Conservation (phyloP, 2,113 vertebrate species). For the Hippocampus guttulatus region DNA sequence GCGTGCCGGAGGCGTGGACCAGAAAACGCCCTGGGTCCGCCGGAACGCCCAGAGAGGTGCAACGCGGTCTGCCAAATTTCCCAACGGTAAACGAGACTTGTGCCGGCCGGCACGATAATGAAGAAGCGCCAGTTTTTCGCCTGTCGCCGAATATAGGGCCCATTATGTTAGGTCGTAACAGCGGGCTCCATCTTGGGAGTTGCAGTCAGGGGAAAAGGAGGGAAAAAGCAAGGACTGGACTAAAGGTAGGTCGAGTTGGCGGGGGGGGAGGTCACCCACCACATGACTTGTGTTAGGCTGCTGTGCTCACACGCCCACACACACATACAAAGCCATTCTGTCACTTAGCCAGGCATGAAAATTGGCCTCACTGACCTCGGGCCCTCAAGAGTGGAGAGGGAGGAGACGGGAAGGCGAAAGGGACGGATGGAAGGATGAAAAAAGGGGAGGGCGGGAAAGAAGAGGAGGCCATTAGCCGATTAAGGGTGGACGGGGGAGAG, state of each 20-base stretch:
- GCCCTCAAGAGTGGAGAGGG: slow-evolving; percentile 46
- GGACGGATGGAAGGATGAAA: slow-evolving; percentile 47
- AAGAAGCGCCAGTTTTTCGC: no score
- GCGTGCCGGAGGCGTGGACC: no score
- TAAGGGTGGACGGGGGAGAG: slow-evolving; percentile 55
- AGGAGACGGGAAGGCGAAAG: slow-evolving; percentile 48
- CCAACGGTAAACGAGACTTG: no score
- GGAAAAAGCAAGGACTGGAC: slow-evolving; percentile 27
- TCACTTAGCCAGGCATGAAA: slow-evolving; percentile 72
- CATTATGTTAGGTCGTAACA: not conserved
- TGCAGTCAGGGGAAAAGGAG: slow-evolving; percentile 7
- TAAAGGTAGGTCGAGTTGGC: slow-evolving; percentile 52
- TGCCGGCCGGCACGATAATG: no score
- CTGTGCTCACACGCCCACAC: slow-evolving; percentile 17
- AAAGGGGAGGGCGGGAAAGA: slow-evolving; percentile 58
- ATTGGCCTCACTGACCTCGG: slow-evolving; percentile 67
- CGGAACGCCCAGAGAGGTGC: no score
- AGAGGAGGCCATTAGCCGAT: slow-evolving; percentile 76
- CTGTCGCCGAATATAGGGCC: no score
- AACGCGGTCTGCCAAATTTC: no score
- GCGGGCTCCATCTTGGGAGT: not conserved
- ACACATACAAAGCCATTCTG: slow-evolving; percentile 61
- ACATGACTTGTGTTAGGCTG: slow-evolving; percentile 68
- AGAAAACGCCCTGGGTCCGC: no score
- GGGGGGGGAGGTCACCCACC: slow-evolving; percentile 56